A percentile compares a stretch with the other conserved stretches of the same genome.
Conservation (phyloP, 2,888 invertebrate genomes). For the Amaurobius ferox region DNA sequence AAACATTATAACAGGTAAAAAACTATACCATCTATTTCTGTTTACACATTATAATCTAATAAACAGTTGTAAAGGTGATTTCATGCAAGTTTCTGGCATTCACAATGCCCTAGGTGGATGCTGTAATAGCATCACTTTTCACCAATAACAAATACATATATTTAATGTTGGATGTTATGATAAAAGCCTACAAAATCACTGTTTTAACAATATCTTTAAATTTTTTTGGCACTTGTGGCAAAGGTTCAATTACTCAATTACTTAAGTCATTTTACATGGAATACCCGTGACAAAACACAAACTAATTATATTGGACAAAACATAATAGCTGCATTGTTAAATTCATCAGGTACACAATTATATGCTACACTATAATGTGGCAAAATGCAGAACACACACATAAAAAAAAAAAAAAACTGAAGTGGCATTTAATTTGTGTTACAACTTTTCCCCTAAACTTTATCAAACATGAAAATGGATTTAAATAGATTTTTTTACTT, state of each 20-base stretch:
- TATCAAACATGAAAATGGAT: neutral
- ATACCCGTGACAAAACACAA: neutral
- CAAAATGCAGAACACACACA: neutral
- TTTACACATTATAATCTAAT: neutral
- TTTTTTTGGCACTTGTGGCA: slow-evolving; percentile 25
- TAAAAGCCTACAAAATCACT: neutral
- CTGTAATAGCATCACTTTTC: neutral
- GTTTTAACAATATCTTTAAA: neutral
- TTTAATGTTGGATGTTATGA: neutral
- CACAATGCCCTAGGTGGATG: neutral
- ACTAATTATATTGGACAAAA: neutral
- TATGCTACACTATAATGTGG: neutral
- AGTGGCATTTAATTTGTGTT: neutral
- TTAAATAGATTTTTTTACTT: neutral
- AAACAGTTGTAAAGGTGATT: too few relatives aligned
- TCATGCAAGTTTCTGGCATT: neutral
- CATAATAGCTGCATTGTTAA: neutral
- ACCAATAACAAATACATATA: neutral
- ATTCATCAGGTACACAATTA: neutral
- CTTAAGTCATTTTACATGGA: neutral
- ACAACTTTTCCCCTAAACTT: too few relatives aligned
- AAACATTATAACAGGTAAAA: neutral
- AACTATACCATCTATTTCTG: neutral
- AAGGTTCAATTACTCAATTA: neutral
- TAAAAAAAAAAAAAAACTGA: neutral